phyloP scores from a whole-genome alignment of 2,113 vertebrate genomes.

The Hemichromis elongatus region DNA sequence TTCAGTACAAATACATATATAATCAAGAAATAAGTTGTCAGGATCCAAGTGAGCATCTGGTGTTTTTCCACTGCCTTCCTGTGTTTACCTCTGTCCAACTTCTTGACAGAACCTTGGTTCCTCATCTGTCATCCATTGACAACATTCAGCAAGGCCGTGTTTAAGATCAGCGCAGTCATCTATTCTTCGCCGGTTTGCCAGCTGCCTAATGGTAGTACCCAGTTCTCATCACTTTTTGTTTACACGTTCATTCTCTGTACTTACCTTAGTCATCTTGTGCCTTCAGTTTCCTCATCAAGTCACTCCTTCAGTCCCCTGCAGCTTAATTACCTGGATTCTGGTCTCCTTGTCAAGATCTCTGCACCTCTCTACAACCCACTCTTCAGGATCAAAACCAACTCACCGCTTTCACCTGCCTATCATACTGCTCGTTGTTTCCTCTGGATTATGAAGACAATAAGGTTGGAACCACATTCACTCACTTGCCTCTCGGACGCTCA shows the following conservation, averaged over 20 bases:
- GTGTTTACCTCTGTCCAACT: background rate
- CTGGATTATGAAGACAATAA: too few species aligned
- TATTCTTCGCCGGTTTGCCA: background rate
- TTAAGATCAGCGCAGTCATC: background rate
- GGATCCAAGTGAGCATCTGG: background rate
- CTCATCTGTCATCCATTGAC: background rate
- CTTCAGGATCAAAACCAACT: too few species aligned
- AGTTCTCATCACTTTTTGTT: background rate
- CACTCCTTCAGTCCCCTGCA: background rate
- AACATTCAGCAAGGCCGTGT: background rate
- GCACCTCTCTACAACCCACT: background rate
- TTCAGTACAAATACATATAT: background rate
- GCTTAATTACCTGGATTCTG: background rate
- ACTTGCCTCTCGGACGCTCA: background rate
- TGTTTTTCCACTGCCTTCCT: background rate
- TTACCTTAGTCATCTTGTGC: background rate
- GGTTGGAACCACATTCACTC: background rate
- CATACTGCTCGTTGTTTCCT: too few species aligned
- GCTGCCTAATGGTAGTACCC: background rate
- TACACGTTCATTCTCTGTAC: background rate
- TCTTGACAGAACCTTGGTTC: background rate
- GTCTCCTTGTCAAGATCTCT: background rate
- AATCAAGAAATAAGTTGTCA: background rate
- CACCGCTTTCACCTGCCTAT: too few species aligned
- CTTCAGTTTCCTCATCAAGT: background rate